Conservation (phyloP, 2,797 vertebrate species). For the Gymnocypris eckloni region DNA sequence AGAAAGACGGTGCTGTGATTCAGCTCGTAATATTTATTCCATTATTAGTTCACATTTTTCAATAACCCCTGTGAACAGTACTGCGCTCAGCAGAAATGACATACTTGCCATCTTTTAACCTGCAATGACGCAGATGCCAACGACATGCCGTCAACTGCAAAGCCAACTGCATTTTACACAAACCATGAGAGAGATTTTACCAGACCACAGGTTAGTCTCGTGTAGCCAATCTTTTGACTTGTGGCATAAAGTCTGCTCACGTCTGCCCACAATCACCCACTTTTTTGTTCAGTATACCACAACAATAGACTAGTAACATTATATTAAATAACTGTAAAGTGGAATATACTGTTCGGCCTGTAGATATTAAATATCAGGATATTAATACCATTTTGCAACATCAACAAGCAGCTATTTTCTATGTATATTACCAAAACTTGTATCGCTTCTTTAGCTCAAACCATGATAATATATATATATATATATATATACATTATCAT, state of each 20-base stretch:
- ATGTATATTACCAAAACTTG: not conserved
- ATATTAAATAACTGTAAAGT: not conserved
- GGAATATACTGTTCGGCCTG: not conserved
- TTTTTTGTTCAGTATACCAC: not conserved
- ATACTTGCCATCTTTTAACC: constrained; percentile 36
- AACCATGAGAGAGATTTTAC: constrained; percentile 66
- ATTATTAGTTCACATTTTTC: not conserved
- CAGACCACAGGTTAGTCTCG: constrained; percentile 66
- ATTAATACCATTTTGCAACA: not conserved
- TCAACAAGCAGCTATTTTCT: not conserved
- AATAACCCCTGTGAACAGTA: not conserved
- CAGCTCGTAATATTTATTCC: not conserved
- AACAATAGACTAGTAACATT: not conserved
- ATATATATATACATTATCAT: too few relatives aligned
- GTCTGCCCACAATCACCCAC: not conserved
- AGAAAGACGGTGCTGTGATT: not conserved
- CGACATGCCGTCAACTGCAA: not conserved
- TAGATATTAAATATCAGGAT: not conserved
- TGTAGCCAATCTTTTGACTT: constrained; percentile 16
- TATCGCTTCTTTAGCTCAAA: too few relatives aligned
- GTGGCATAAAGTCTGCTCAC: not conserved
- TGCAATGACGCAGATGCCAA: constrained; percentile 64
- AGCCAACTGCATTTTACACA: constrained; percentile 61
- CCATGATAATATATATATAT: too few relatives aligned
- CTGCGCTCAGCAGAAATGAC: constrained; percentile 22